A percentile compares a stretch with the other conserved stretches of the same genome.
These are phyloP conservation scores for Cercopithecus mona DNA, from an alignment of 2,113 vertebrate genomes.

Conservation along the genomic window DNA sequence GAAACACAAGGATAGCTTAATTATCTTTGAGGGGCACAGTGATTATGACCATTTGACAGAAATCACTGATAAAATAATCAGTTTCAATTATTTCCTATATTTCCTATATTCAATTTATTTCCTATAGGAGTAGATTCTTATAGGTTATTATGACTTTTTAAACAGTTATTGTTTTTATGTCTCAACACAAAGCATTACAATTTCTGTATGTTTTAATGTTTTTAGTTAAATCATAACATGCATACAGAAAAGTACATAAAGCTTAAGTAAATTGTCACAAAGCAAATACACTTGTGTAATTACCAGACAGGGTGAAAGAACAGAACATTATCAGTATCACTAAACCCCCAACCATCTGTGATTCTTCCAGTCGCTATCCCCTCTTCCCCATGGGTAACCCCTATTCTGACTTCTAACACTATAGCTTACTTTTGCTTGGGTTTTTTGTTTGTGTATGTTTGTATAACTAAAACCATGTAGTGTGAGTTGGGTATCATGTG, in stretches of 20 bases:
- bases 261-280: background rate
- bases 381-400: background rate
- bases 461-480: background rate
- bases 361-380: background rate
- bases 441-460: background rate
- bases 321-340: background rate
- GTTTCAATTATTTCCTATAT: background rate
- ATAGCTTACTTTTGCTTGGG: background rate
- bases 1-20: background rate
- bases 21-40: background rate
- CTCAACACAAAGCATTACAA: background rate
- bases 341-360: rapidly evolving
- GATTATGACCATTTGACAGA: background rate
- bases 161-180: background rate
- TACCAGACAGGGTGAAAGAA: background rate
- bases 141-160: background rate
- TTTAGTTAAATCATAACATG: background rate
- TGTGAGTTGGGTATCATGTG: background rate
- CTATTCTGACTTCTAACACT: background rate
- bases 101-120: too few species aligned
- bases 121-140: background rate
- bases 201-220: background rate
- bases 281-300: background rate
- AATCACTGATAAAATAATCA: background rate
- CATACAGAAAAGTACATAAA: background rate